Evolutionary conservation across 2,888 invertebrate genomes (phyloP).

Genomic region (Zaprionus bogoriensis): DNA sequence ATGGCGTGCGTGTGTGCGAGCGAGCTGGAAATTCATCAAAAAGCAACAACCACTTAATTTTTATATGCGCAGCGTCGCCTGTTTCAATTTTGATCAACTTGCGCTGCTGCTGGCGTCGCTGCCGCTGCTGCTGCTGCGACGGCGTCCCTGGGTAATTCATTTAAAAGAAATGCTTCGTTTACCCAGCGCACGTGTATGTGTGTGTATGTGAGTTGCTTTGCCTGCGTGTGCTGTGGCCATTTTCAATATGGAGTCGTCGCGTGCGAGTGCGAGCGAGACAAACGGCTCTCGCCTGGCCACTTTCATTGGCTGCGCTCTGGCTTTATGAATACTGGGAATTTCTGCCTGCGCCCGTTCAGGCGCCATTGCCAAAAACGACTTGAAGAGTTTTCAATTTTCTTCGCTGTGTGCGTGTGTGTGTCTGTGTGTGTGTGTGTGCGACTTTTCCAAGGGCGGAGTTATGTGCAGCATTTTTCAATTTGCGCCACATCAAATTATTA

Average conservation of each 20-base stretch:
- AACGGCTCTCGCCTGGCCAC: constrained; percentile 25
- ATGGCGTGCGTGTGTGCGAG: constrained; percentile 52
- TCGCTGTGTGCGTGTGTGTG: constrained; percentile 20
- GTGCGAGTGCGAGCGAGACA: constrained; percentile 49
- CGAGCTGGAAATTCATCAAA: constrained; percentile 80
- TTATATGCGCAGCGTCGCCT: constrained; percentile 70
- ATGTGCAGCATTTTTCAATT: constrained; percentile 80
- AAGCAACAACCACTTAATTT: constrained; percentile 75
- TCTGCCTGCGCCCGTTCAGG: constrained; percentile 27
- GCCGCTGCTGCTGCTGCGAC: background rate
- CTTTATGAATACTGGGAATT: constrained; percentile 74
- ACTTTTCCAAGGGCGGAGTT: constrained; percentile 80
- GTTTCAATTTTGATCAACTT: constrained; percentile 76
- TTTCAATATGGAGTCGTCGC: constrained; percentile 66
- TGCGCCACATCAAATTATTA: constrained; percentile 81
- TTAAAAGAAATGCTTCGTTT: constrained; percentile 48
- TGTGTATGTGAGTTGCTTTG: constrained; percentile 5
- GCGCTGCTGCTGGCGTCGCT: constrained; percentile 18
- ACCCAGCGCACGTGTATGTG: background rate
- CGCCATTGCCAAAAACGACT: constrained; percentile 73
- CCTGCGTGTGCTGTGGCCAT: constrained; percentile 48
- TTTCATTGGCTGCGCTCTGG: constrained; percentile 47
- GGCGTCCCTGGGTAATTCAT: constrained; percentile 53
- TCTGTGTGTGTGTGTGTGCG: constrained; percentile 23
- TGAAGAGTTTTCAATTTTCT: constrained; percentile 76